phyloP scores from a whole-genome alignment of 2,113 vertebrate genomes.

The Gorilla gorilla region DNA sequence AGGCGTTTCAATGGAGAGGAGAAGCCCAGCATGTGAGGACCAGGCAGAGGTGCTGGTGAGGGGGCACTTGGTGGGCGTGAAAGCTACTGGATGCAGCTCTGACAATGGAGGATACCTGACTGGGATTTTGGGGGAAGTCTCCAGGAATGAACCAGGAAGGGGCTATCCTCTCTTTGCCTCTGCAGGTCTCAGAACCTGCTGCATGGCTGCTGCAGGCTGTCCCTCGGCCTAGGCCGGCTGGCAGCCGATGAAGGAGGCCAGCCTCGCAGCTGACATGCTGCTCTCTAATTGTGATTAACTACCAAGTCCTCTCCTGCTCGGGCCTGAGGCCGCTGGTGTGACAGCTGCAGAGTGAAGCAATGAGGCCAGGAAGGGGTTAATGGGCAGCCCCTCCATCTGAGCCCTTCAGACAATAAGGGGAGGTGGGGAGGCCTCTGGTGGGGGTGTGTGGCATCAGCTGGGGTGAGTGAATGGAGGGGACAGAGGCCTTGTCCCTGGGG shows the following conservation, averaged over 20 bases:
- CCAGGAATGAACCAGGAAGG: not conserved
- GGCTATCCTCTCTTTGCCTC: not conserved
- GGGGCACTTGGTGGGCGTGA: not conserved
- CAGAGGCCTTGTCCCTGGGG: slow-evolving; percentile 59
- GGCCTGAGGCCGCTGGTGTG: slow-evolving; percentile 60
- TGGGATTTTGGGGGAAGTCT: not conserved
- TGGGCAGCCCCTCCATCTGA: slow-evolving; percentile 70
- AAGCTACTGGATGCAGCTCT: not conserved
- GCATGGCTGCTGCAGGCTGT: not conserved
- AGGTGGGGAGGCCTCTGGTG: not conserved
- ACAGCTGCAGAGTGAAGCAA: slow-evolving; percentile 86
- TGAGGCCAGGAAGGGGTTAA: slow-evolving; percentile 76
- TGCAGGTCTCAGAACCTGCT: not conserved
- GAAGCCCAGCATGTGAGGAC: not conserved
- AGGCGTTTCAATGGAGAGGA: not conserved
- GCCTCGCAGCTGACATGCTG: slow-evolving; percentile 85
- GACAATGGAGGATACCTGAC: not conserved
- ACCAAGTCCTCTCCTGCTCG: slow-evolving; percentile 48
- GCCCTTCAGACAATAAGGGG: slow-evolving; percentile 64
- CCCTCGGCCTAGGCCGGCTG: not conserved
- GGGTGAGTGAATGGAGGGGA: slow-evolving; percentile 57
- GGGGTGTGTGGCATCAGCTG: slow-evolving; percentile 66
- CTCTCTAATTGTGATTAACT: slow-evolving; percentile 84
- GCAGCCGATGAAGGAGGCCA: slow-evolving; percentile 58
- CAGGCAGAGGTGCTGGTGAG: not conserved